Conservation (phyloP, 2,113 vertebrate genomes). For the Ophthalmolycus amberensis region DNA sequence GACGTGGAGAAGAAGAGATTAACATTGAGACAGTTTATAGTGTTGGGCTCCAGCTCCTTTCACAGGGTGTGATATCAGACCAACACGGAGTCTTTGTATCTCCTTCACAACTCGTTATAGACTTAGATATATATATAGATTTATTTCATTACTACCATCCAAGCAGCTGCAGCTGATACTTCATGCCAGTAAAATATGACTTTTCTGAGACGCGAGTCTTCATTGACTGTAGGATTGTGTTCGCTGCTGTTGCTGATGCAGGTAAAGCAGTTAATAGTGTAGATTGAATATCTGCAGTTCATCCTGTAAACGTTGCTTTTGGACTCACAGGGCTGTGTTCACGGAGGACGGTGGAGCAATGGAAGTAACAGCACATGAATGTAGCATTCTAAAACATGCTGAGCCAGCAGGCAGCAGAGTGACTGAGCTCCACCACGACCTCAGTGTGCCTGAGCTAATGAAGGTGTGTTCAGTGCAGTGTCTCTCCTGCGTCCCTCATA, state of each 20-base stretch:
- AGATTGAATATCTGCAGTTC: background rate
- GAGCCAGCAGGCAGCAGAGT: background rate
- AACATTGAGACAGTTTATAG: background rate
- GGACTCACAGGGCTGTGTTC: background rate
- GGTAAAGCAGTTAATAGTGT: background rate
- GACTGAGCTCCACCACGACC: background rate
- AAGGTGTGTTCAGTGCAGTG: background rate
- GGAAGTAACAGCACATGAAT: background rate
- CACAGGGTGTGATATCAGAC: background rate
- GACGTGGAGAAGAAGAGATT: background rate
- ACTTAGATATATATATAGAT: background rate
- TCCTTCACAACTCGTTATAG: background rate
- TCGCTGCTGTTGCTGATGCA: background rate
- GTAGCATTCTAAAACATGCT: background rate
- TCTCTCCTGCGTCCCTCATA: background rate
- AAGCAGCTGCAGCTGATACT: no score
- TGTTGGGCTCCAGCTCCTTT: background rate
- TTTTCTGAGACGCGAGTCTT: background rate
- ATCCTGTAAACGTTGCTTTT: background rate
- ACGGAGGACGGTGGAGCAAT: no score
- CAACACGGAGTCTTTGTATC: background rate
- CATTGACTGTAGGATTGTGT: background rate
- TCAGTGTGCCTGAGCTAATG: background rate
- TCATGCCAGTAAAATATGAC: background rate
- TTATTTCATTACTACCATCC: background rate